phyloP scores from a whole-genome alignment of 2,888 invertebrate species.

The Zootermopsis nevadensis region DNA sequence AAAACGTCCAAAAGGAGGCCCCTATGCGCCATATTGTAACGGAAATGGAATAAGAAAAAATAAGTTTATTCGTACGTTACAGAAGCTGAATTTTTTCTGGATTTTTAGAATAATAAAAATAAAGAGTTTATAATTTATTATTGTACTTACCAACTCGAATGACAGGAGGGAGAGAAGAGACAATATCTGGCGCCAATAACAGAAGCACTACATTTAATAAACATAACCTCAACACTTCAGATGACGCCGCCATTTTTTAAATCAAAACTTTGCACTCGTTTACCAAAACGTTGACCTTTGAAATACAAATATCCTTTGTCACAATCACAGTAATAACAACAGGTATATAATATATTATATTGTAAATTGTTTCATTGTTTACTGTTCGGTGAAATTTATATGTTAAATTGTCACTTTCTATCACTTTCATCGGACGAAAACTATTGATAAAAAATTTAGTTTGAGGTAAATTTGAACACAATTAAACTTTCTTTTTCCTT shows the following conservation, averaged over 20 bases:
- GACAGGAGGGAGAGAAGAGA: slow-evolving; percentile 42
- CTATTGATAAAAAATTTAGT: background rate
- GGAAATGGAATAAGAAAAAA: too few relatives aligned
- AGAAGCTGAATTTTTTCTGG: too few relatives aligned
- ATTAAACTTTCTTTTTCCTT: background rate
- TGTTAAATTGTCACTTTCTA: background rate
- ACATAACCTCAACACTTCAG: background rate
- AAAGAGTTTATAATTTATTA: too few relatives aligned
- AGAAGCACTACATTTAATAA: background rate
- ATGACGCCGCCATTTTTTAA: background rate
- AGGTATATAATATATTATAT: too few relatives aligned
- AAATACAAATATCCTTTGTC: background rate
- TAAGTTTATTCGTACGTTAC: too few relatives aligned
- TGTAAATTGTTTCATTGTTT: background rate
- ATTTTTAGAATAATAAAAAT: too few relatives aligned
- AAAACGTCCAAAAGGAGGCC: too few relatives aligned
- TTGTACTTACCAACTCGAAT: slow-evolving; percentile 47
- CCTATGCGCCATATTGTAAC: too few relatives aligned
- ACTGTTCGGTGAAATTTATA: background rate
- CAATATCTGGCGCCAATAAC: background rate
- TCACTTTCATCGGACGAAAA: background rate
- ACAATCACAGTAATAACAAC: background rate
- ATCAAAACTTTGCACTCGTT: background rate
- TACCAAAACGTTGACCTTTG: background rate
- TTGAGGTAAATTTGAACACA: background rate